These are phyloP conservation scores for Distichodus sexfasciatus DNA, from an alignment of 2,797 vertebrate species.

Conservation along the genomic window DNA sequence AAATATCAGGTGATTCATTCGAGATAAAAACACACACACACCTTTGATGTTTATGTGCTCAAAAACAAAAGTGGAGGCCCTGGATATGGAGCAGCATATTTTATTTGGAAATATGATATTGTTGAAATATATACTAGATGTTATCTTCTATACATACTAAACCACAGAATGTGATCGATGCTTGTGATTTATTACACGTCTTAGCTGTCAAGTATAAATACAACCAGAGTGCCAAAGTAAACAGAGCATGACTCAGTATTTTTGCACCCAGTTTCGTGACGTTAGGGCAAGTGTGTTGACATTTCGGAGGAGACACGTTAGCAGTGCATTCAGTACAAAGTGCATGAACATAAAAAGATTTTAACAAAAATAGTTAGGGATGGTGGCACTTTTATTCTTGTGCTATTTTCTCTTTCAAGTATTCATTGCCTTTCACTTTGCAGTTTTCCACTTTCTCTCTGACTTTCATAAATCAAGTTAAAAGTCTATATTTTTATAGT, in stretches of 20 bases:
- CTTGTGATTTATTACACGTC: background rate
- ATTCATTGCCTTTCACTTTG: conserved; percentile 18
- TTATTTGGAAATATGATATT: conserved; percentile 27
- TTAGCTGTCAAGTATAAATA: conserved; percentile 10
- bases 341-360: conserved; percentile 21
- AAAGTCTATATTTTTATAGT: conserved; percentile 85
- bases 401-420: conserved; percentile 40
- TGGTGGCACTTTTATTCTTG: conserved; percentile 36
- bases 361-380: conserved; percentile 12
- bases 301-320: conserved; percentile 16
- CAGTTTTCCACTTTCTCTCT: conserved; percentile 17
- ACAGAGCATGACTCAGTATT: conserved; percentile 13
- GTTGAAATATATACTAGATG: background rate
- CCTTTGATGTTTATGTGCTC: too few relatives aligned
- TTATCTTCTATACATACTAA: background rate
- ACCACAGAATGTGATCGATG: conserved; percentile 7
- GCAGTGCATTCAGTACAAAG: conserved; percentile 25
- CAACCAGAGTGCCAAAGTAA: conserved; percentile 23
- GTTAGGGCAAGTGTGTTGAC: background rate
- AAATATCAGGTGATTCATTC: too few relatives aligned
- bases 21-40: too few relatives aligned
- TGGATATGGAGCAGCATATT: background rate
- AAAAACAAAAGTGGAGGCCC: background rate
- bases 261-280: background rate
- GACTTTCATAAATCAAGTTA: conserved; percentile 51